A percentile compares a stretch with the other conserved stretches of the same genome.
These are phyloP conservation scores for Enteromius afrohamiltoni DNA, from an alignment of 2,797 vertebrate species.

Conservation along the genomic window DNA sequence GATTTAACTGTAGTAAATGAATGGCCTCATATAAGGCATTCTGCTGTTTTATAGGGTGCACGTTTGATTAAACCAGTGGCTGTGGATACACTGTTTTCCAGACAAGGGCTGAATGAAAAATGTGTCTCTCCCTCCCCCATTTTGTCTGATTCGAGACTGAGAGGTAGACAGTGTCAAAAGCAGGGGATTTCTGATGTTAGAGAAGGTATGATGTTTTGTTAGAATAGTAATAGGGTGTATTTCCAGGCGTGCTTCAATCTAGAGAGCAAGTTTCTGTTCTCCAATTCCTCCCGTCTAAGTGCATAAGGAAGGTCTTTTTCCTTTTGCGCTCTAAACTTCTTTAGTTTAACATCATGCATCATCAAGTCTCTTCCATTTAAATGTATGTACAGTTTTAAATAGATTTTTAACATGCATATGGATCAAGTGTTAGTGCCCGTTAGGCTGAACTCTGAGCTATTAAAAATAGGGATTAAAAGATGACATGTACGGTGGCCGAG, in stretches of 20 bases:
- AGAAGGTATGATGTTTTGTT: not conserved
- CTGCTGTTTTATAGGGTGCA: not conserved
- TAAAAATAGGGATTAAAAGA: not conserved
- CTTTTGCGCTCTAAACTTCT: not conserved
- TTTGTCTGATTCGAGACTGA: conserved; percentile 9
- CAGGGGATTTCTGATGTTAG: conserved; percentile 8
- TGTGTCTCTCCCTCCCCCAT: conserved; percentile 32
- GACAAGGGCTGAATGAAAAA: conserved; percentile 26
- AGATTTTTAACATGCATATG: not conserved
- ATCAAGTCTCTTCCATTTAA: not conserved
- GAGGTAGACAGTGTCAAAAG: not conserved
- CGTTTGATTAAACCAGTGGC: not conserved
- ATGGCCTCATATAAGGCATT: not conserved
- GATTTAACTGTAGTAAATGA: not conserved
- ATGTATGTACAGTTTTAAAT: not conserved
- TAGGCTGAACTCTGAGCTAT: not conserved
- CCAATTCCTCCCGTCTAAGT: not conserved
- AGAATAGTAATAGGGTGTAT: not conserved
- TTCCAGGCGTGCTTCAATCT: not conserved
- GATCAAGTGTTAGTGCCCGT: not conserved
- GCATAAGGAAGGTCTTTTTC: not conserved
- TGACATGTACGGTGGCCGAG: too few species aligned
- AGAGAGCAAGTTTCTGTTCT: not conserved
- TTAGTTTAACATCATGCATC: not conserved
- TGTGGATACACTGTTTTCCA: not conserved